Base-by-base conservation (phyloP, 37 sponge, comb jelly and placozoan species). In the Crambe crambe region DNA sequence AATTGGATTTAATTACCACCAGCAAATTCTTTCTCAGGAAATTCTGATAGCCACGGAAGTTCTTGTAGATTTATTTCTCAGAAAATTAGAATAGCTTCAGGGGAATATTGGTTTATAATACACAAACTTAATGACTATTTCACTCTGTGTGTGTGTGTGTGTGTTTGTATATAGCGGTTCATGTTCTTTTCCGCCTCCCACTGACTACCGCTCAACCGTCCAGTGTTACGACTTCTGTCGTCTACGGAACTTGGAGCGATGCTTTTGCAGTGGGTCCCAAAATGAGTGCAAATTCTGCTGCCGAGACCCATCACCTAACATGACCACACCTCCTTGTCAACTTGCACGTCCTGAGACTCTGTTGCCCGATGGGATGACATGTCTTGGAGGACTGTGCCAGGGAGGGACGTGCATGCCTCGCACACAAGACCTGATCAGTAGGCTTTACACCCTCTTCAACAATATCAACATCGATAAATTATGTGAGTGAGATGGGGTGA, bases 301-400 rank as follows among this genome's bases (percentile, higher is more conserved):
- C 35, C 47, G 35, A 37, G 39, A 34, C 3, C 37, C 10, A 22
- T 25, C 61, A 4, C 27, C 25, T 21, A 5, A 9, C 25, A 25
- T 25, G 41, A 12, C 2, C 22, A n/a, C 29, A 38, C 42, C 40
- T 23, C 42, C 37, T 3, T 72, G 43, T 76, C 59, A 5, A 29
- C 10, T 8, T 4, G 4, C 9, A 1, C 26, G 27, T 12, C 68
- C 67, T 9, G 4, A 26, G 5, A 58, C 23, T 2, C 0, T 6
- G 9, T 41, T 68, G 10, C 70, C 77, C 22, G 70, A 83, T 37
- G 76, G 84, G 1, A 65, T 69, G 23, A 68, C 75, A 9, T 83
- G 84, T 75, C 26, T 75, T n/a, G 84, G 84, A 58, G 84, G 84
- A 58, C n/a, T 75, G 37, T 83, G 84, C 68, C 56, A 68, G 6